Evolutionary conservation across 2,888 invertebrate genomes (phyloP).

Genomic region (Adelognathus sp.): DNA sequence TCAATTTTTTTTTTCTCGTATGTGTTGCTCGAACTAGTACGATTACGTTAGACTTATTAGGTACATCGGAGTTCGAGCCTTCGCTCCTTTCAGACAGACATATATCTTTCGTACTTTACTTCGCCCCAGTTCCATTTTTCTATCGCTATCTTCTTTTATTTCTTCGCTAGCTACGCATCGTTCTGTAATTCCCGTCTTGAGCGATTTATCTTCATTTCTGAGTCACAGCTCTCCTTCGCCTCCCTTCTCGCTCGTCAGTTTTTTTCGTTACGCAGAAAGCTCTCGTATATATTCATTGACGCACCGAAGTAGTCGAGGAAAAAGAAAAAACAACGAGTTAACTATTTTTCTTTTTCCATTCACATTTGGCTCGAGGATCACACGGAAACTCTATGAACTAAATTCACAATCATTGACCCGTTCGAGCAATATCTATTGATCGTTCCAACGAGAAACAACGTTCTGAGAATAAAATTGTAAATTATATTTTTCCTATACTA

Average conservation of each 20-base stretch:
- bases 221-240: conserved; percentile 11
- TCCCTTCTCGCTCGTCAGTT: background rate
- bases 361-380: background rate
- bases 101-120: conserved; percentile 18
- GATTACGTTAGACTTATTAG: conserved; percentile 70
- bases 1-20: conserved; percentile 28
- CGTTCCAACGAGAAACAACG: background rate
- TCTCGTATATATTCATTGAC: conserved; percentile 38
- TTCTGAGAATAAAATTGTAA: background rate
- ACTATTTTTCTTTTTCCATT: background rate
- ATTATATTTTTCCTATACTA: background rate
- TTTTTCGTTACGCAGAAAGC: conserved; percentile 43
- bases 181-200: conserved; percentile 33
- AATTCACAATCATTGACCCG: background rate
- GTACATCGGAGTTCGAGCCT: conserved; percentile 62
- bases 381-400: too few relatives aligned
- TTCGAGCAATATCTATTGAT: too few relatives aligned
- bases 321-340: conserved; percentile 2
- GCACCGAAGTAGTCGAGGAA: conserved; percentile 49
- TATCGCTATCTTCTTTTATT: conserved; percentile 23
- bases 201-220: conserved; percentile 24
- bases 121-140: conserved; percentile 17
- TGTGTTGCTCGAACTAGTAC: conserved; percentile 63
- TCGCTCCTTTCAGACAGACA: conserved; percentile 56
- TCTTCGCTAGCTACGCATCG: conserved; percentile 22